Evolutionary conservation across 2,113 vertebrate species (phyloP).

Genomic region (Phylloscopus trochiloides): DNA sequence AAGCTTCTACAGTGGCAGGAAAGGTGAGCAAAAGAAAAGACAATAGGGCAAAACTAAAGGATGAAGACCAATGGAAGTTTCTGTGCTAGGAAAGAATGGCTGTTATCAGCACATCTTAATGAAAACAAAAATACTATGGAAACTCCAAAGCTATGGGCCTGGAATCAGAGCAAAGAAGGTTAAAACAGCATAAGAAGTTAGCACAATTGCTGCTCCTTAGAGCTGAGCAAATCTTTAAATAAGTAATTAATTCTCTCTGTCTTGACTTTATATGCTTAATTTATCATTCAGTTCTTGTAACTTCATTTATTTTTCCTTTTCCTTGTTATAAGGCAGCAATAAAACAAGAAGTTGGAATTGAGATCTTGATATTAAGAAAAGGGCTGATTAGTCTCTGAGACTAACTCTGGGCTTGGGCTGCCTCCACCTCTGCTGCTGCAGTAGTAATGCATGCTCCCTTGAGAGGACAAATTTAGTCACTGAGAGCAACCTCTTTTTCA

Average conservation of each 20-base stretch:
- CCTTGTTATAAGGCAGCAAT: background rate
- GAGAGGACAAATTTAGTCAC: slow-evolving; percentile 53
- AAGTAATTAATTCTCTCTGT: slow-evolving; percentile 8
- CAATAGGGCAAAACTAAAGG: background rate
- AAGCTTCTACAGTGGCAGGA: background rate
- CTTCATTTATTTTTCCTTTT: background rate
- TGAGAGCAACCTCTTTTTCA: background rate
- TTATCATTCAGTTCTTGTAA: slow-evolving; percentile 5
- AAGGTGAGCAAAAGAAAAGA: background rate
- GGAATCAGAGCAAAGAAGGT: background rate
- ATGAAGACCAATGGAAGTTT: background rate
- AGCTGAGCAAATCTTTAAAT: slow-evolving; percentile 11
- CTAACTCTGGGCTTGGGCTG: background rate
- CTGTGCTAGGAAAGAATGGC: background rate
- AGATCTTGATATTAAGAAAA: background rate
- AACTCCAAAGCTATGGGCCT: background rate
- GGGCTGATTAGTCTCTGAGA: background rate
- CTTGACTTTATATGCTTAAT: background rate
- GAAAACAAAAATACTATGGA: background rate
- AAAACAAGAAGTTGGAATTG: background rate
- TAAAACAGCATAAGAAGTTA: background rate
- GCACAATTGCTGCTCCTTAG: background rate
- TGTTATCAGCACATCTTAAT: background rate
- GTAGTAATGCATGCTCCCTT: slow-evolving; percentile 14
- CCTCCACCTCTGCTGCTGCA: slow-evolving; percentile 21